These are phyloP conservation scores for Dinocampus coccinellae DNA, from an alignment of 2,888 invertebrate genomes.

Conservation along the genomic window DNA sequence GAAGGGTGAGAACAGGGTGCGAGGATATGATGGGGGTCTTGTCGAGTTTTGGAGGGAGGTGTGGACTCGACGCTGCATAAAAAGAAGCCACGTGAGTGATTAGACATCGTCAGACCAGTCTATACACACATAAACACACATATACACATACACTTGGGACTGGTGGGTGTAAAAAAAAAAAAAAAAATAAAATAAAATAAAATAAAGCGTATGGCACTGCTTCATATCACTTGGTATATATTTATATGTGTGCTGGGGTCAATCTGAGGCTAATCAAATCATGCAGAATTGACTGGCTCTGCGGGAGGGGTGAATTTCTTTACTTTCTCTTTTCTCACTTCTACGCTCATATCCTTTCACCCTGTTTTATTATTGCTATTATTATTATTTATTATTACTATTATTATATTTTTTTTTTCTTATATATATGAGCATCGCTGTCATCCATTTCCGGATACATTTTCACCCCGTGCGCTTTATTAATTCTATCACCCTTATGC, in stretches of 20 bases:
- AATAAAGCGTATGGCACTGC: conserved; percentile 43
- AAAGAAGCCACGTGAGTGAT: conserved; percentile 56
- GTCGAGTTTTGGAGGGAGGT: conserved; percentile 41
- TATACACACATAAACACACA: neutral
- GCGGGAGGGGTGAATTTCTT: conserved; percentile 49
- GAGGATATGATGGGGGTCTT: conserved; percentile 38
- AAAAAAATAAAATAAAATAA: neutral
- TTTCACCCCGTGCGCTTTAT: conserved; percentile 60
- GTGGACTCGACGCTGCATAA: conserved; percentile 39
- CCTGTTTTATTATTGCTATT: neutral
- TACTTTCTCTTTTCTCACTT: conserved; percentile 40
- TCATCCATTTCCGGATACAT: conserved; percentile 37
- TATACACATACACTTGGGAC: conserved; percentile 20
- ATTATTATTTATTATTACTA: conserved; percentile 1
- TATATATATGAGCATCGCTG: conserved; percentile 39
- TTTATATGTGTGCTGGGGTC: conserved; percentile 57
- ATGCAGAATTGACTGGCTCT: conserved; percentile 59
- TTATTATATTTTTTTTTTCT: conserved; percentile 41
- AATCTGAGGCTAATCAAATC: conserved; percentile 70
- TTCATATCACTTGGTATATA: neutral
- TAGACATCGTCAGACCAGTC: conserved; percentile 44
- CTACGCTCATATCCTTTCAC: too few relatives aligned
- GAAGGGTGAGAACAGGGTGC: conserved; percentile 30
- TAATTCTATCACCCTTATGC: conserved; percentile 62
- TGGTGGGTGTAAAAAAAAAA: too few relatives aligned